phyloP scores from a whole-genome alignment of 2,113 vertebrate genomes.

The Eupsittula cactorum region DNA sequence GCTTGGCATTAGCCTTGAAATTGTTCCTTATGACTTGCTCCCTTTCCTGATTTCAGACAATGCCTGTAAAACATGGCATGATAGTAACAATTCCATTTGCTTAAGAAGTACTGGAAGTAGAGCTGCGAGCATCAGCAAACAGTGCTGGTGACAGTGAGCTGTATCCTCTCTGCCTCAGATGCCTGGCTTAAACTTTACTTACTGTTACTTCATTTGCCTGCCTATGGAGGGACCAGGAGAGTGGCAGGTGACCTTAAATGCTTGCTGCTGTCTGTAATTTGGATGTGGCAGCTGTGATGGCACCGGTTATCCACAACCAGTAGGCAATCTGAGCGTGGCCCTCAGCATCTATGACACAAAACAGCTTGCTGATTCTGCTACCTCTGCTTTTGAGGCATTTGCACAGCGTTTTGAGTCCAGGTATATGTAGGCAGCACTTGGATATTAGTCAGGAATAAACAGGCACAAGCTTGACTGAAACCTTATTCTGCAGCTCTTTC shows the following conservation, averaged over 20 bases:
- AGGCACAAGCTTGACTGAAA: background rate
- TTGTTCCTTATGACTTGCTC: background rate
- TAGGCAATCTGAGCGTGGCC: background rate
- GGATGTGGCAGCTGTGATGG: background rate
- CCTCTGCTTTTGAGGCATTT: fast-evolving
- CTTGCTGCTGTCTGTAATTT: background rate
- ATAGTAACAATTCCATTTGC: background rate
- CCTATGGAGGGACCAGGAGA: background rate
- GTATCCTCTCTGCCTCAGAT: background rate
- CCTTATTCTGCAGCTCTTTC: background rate
- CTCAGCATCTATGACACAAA: background rate
- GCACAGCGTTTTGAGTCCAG: background rate
- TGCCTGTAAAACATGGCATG: background rate
- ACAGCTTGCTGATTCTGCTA: background rate
- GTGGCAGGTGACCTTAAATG: background rate
- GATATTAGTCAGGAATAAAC: background rate
- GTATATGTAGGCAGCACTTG: fast-evolving
- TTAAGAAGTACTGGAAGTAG: background rate
- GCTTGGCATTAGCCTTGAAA: background rate
- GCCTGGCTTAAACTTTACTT: background rate
- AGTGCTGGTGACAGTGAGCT: fast-evolving
- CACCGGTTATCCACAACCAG: background rate
- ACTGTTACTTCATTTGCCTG: background rate
- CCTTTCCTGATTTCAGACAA: background rate
- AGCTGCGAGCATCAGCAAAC: background rate